A percentile compares a stretch with the other conserved stretches of the same genome.
Conservation (phyloP, 2,797 vertebrate genomes). For the Diplodus sargus region DNA sequence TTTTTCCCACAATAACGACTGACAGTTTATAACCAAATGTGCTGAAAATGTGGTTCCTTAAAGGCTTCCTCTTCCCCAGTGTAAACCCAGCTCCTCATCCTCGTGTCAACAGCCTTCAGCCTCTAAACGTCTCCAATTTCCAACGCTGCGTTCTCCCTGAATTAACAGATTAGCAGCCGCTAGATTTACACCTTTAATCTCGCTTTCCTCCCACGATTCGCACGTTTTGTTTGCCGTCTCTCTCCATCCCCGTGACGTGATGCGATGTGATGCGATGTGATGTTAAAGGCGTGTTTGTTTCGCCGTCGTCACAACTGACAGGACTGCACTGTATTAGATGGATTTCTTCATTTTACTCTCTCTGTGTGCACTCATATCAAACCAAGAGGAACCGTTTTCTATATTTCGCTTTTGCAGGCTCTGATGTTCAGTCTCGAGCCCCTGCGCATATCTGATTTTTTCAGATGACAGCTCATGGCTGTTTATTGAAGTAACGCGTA, state of each 20-base stretch:
- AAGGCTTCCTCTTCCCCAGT: neutral
- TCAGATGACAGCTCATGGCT: neutral
- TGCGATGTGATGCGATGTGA: constrained; percentile 10
- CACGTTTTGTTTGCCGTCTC: neutral
- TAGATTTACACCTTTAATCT: constrained; percentile 39
- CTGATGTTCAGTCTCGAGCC: neutral
- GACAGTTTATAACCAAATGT: neutral
- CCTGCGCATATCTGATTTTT: neutral
- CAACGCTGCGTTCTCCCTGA: neutral
- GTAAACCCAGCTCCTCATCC: constrained; percentile 10
- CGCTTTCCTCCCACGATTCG: neutral
- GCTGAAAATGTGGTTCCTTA: neutral
- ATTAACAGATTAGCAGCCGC: constrained; percentile 26
- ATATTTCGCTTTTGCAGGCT: neutral
- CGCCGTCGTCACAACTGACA: constrained; percentile 3
- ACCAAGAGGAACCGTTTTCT: neutral
- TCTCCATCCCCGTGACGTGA: constrained; percentile 13
- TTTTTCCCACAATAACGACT: neutral
- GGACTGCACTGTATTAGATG: neutral
- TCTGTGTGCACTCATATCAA: neutral
- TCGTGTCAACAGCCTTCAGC: constrained; percentile 10
- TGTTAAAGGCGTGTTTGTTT: constrained; percentile 24
- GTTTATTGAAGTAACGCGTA: neutral
- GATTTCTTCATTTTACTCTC: constrained; percentile 10
- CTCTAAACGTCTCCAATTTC: constrained; percentile 6